Conservation (phyloP, 1,140 invertebrate genomes). For the Microplitis mediator region DNA sequence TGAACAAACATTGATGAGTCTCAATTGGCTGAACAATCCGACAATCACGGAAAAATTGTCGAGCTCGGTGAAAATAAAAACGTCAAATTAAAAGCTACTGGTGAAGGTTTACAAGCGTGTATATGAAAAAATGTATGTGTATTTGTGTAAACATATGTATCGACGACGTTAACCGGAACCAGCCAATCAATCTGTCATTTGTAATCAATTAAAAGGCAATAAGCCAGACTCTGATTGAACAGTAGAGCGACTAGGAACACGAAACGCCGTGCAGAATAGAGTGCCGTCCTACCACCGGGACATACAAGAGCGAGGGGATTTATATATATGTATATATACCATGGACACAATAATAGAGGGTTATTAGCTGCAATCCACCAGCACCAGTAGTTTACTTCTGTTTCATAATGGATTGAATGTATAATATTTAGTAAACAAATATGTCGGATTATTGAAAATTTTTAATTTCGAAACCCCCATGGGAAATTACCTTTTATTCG, state of each 20-base stretch:
- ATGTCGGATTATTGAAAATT: too few species aligned
- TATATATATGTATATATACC: neutral
- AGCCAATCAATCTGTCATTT: constrained; percentile 61
- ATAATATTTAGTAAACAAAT: constrained; percentile 5
- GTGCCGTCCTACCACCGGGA: constrained; percentile 14
- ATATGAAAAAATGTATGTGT: neutral
- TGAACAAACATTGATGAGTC: too few species aligned
- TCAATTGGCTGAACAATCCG: neutral
- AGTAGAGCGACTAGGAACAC: constrained; percentile 20
- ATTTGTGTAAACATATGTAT: neutral
- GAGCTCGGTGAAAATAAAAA: neutral
- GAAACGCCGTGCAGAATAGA: too few species aligned
- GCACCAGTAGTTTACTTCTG: constrained; percentile 47
- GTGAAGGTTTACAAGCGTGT: neutral
- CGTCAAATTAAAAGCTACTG: neutral
- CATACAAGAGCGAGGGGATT: constrained; percentile 38
- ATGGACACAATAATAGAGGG: constrained; percentile 55
- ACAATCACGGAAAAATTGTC: neutral
- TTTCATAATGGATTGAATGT: constrained; percentile 28
- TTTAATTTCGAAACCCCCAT: neutral
- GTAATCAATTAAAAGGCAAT: constrained; percentile 64
- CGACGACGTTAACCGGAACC: neutral
- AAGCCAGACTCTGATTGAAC: constrained; percentile 57
- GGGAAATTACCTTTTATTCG: too few species aligned
- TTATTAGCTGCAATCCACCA: constrained; percentile 52